Conservation (phyloP, 2,797 vertebrate genomes). For the Paratrypauchen microcephalus region DNA sequence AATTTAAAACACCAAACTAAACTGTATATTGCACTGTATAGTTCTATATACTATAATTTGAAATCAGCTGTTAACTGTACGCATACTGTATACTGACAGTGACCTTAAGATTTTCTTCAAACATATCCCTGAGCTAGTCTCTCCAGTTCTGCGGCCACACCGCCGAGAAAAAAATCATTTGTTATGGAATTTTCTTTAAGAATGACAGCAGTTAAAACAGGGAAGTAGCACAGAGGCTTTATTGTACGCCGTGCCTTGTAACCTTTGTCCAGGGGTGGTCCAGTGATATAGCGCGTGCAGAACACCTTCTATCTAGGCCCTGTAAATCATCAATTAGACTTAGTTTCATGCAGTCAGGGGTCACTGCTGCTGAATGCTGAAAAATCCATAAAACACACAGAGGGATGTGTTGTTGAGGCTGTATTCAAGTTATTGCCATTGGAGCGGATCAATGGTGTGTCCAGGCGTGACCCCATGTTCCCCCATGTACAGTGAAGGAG, state of each 20-base stretch:
- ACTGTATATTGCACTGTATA: too few relatives aligned
- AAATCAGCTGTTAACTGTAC: too few relatives aligned
- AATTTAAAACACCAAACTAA: too few relatives aligned
- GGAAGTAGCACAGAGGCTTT: slow-evolving; percentile 44
- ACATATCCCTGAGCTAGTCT: too few relatives aligned
- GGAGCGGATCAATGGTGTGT: slow-evolving; percentile 36
- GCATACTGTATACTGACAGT: too few relatives aligned
- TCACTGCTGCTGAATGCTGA: slow-evolving; percentile 43
- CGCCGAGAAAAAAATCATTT: background rate
- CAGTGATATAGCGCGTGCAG: background rate
- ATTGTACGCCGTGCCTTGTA: slow-evolving; percentile 20
- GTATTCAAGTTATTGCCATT: slow-evolving; percentile 43
- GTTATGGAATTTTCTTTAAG: background rate
- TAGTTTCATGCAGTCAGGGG: slow-evolving; percentile 32
- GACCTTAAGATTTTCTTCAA: too few relatives aligned
- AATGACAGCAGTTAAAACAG: slow-evolving; percentile 29
- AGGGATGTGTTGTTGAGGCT: slow-evolving; percentile 40
- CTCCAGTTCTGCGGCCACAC: background rate
- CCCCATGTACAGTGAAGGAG: background rate
- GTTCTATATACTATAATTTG: too few relatives aligned
- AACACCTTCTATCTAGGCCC: slow-evolving; percentile 1
- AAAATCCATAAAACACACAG: slow-evolving; percentile 57
- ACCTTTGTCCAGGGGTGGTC: slow-evolving; percentile 54
- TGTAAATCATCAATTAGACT: slow-evolving; percentile 34
- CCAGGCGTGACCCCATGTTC: slow-evolving; percentile 29